Conservation (phyloP, 2,113 vertebrate species). For the Saccopteryx bilineata region DNA sequence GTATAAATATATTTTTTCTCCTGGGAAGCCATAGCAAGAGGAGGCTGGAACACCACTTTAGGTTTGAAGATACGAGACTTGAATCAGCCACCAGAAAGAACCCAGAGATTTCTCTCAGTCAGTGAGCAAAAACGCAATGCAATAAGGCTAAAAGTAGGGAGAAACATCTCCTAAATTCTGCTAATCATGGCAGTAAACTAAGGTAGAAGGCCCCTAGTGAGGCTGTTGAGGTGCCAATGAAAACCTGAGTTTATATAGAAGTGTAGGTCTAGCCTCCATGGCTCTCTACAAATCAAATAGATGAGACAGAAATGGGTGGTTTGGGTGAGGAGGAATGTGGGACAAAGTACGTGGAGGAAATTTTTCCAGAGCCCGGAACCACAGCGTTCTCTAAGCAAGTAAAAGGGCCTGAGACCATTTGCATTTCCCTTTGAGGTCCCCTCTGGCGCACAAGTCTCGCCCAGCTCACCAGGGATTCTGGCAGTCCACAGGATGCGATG, state of each 20-base stretch:
- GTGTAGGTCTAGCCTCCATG: background rate
- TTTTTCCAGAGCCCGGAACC: background rate
- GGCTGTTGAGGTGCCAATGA: background rate
- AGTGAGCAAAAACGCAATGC: slow-evolving; percentile 14
- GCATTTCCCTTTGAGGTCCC: background rate
- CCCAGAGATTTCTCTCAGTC: background rate
- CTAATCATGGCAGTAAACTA: background rate
- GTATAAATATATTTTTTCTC: background rate
- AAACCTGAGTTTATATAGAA: background rate
- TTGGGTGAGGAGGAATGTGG: background rate
- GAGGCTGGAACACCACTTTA: background rate
- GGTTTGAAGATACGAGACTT: background rate
- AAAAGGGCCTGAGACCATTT: background rate
- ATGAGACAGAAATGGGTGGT: background rate
- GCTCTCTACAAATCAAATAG: background rate
- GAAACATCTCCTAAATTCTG: background rate
- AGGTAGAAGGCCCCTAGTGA: background rate
- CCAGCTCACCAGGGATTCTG: background rate
- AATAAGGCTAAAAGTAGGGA: background rate
- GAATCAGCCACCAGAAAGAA: slow-evolving; percentile 32
- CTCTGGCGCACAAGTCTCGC: background rate
- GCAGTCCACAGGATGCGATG: background rate
- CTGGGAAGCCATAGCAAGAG: slow-evolving; percentile 13
- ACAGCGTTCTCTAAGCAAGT: background rate
- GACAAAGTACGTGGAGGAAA: background rate